Evolutionary conservation across 2,113 vertebrate genomes (phyloP).

Genomic region (Xyrauchen texanus): DNA sequence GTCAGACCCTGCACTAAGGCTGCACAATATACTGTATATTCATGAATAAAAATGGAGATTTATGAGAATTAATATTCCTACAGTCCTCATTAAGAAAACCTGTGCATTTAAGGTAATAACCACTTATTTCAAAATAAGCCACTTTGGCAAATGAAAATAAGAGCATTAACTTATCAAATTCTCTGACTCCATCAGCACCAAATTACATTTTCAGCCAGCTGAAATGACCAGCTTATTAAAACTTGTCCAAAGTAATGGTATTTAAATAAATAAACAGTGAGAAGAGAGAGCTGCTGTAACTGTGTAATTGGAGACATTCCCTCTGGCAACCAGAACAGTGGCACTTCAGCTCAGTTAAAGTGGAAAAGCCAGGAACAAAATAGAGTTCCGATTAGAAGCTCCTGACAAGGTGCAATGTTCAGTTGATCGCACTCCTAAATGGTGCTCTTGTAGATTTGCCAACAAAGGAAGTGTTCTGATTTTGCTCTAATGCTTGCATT

Average conservation of each 20-base stretch:
- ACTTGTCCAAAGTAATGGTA: slow-evolving; percentile 16
- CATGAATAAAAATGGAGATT: too few relatives aligned
- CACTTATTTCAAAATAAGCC: too few relatives aligned
- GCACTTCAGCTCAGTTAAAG: slow-evolving; percentile 19
- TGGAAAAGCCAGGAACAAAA: slow-evolving; percentile 19
- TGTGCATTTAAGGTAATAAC: slow-evolving; percentile 11
- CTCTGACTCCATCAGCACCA: slow-evolving; percentile 27
- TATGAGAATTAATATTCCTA: neutral
- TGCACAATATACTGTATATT: too few relatives aligned
- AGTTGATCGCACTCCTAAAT: slow-evolving; percentile 19
- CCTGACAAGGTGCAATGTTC: slow-evolving; percentile 16
- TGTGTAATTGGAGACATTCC: slow-evolving; percentile 39
- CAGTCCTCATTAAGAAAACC: neutral
- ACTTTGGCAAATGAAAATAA: slow-evolving; percentile 32
- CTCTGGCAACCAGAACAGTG: slow-evolving; percentile 29
- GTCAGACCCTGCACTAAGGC: too few relatives aligned
- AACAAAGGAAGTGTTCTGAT: neutral
- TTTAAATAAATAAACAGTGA: slow-evolving; percentile 42
- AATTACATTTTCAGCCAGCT: slow-evolving; percentile 38
- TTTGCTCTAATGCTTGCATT: neutral
- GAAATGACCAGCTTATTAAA: slow-evolving; percentile 51
- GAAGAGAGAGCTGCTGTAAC: slow-evolving; percentile 1
- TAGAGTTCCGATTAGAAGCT: neutral
- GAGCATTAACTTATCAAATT: slow-evolving; percentile 17
- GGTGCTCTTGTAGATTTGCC: slow-evolving; percentile 15